Percentiles rank a stretch among this genome's conserved stretches.
Conservation (phyloP, 2,113 vertebrate species). For the Embiotoca jacksoni region DNA sequence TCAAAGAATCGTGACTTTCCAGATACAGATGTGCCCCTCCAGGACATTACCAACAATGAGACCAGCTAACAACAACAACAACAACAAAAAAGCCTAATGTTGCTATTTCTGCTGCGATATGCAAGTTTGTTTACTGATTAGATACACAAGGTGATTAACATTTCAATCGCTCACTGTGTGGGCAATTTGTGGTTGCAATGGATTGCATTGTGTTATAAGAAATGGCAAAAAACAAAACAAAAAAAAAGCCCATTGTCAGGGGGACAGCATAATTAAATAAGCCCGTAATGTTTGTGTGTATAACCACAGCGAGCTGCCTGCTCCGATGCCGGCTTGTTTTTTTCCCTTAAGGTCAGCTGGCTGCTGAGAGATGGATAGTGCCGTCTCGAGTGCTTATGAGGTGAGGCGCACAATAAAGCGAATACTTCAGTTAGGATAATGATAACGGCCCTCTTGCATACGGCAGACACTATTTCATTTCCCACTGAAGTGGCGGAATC, state of each 20-base stretch:
- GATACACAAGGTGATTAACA: slow-evolving; percentile 63
- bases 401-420: slow-evolving; percentile 70
- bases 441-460: slow-evolving; percentile 69
- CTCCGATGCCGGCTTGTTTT: slow-evolving; percentile 57
- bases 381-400: slow-evolving; percentile 62
- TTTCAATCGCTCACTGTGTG: slow-evolving; percentile 61
- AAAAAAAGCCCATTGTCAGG: slow-evolving; percentile 48
- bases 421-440: slow-evolving; percentile 81
- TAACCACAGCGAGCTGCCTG: slow-evolving; percentile 66
- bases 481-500: slow-evolving; percentile 42
- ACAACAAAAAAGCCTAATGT: slow-evolving; percentile 5
- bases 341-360: slow-evolving; percentile 71
- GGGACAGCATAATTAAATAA: slow-evolving; percentile 75
- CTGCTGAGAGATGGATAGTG: slow-evolving; percentile 69
- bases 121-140: slow-evolving; percentile 45
- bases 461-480: slow-evolving; percentile 59
- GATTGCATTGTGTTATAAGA: slow-evolving; percentile 59
- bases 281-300: slow-evolving; percentile 71
- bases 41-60: slow-evolving; percentile 1
- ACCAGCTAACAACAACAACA: no score
- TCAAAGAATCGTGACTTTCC: not conserved
- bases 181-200: slow-evolving; percentile 57
- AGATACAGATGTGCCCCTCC: not conserved
- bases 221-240: slow-evolving; percentile 35
- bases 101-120: not conserved